phyloP scores from a whole-genome alignment of 2,113 vertebrate genomes.

The Aptenodytes forsteri region DNA sequence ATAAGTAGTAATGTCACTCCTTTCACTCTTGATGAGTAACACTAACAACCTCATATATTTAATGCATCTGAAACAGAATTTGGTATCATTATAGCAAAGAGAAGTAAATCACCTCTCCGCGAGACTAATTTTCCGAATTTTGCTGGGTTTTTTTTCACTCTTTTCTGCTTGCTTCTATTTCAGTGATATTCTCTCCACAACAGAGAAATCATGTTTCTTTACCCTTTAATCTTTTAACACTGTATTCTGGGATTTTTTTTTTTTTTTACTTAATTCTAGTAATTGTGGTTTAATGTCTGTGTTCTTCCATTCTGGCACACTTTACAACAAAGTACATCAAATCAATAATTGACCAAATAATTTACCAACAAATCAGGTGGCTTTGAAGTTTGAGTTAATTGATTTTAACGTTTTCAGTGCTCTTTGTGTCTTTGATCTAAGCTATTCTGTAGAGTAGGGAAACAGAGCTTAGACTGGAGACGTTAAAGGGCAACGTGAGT shows the following conservation, averaged over 20 bases:
- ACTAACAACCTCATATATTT: constrained; percentile 17
- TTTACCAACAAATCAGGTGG: not conserved
- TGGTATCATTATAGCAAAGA: constrained; percentile 22
- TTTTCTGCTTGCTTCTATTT: not conserved
- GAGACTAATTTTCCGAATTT: constrained; percentile 21
- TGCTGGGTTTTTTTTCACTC: not conserved
- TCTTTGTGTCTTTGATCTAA: constrained; percentile 48
- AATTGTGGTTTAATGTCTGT: not conserved
- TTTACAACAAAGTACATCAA: constrained; percentile 35
- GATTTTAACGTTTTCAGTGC: constrained; percentile 52
- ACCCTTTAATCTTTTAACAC: not conserved
- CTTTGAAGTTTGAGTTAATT: constrained; percentile 58
- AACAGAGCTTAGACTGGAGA: not conserved
- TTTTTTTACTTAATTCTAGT: not conserved
- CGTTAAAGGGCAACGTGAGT: not conserved
- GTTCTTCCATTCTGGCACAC: constrained; percentile 6
- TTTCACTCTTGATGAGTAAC: constrained; percentile 62
- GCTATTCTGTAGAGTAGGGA: not conserved
- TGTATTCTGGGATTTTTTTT: not conserved
- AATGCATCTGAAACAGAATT: constrained; percentile 58
- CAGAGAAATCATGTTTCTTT: not conserved
- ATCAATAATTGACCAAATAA: not conserved
- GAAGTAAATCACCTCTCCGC: constrained; percentile 22
- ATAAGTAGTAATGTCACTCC: constrained; percentile 50
- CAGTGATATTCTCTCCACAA: not conserved